Base-by-base conservation (phyloP, 2,113 vertebrate genomes). In the Nesogale talazaci region DNA sequence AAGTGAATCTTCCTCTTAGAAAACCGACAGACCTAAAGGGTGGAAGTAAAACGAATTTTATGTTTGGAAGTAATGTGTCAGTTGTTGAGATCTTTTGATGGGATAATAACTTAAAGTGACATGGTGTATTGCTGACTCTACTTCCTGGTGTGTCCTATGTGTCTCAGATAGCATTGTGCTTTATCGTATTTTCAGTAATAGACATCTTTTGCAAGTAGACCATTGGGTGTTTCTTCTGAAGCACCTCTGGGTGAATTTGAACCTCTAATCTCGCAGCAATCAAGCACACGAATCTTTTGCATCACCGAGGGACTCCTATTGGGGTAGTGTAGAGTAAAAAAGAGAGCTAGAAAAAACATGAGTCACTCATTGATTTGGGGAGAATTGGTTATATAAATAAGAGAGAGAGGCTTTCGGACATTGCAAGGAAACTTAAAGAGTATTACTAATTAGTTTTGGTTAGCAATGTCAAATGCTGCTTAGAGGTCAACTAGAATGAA, bases 401-500 rank as follows among this genome's bases (percentile, higher is more conserved):
- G 56, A 69, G 59, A 74, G 83, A 69, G 59, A 74, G 83, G 56
- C 80, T 74, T 84, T 63, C 27, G 59, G 67, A 76, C 42, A 74
- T n/a, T 72, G 20, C 38, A 83, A 91, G 40, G 52, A 88, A 83
- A 94, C 10, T 81, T 67, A 56, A 75, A 84, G 31, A 77, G 34
- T 52, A 19, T 77, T 83, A 91, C 42, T 82, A 93, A 65, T 93
- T 38, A 94, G 25, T 10, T n/a, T 83, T 69, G 20, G 23, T 65
- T 67, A 77, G 79, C 87, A 91, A 83, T 36, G 77, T 69, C 12
- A 65, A 19, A 80, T 74, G 57, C 19, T 38, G 6, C 75, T 3
- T 72, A n/a, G 82, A 92, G 76, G 94, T 95, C 91, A 94, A 23
- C 22, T 56, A 75, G 61, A 75, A 70, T 74, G 85, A 94, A 88